Base-by-base conservation (phyloP, 1,140 invertebrate genomes). In the Rhizoglyphus robini region DNA sequence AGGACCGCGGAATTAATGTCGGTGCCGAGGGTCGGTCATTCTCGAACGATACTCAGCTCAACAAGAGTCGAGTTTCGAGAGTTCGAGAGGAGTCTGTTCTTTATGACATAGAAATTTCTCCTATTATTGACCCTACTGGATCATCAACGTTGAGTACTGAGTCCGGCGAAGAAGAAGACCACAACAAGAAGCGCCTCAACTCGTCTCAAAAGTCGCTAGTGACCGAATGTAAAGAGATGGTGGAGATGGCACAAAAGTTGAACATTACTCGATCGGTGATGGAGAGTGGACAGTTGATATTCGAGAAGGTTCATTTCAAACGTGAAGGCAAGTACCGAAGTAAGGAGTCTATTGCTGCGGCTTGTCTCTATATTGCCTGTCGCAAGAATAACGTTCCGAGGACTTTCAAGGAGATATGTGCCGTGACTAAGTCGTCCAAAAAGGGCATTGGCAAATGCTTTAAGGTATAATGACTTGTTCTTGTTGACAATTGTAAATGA, bases 381-480 rank as follows among this genome's bases (percentile, higher is more conserved):
- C 81, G 96, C 31, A 92, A 98, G 74, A 94, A 98, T 76, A 90
- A 91, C 11, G 96, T 98, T 0, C 94, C 95, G 0, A 83, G 96
- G 70, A 99, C 96, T 34, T 98, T 99, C 74, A 99, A 82, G 29
- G 68, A 70, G 36, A 70, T 67, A 11, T 60, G 63, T 46, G 63
- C 63, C 8, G 48, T 67, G 30, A 60, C 25, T n/a, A 64, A 70
- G 27, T 59, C 62, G 2, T 62, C 92, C 70, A 98, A 98, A 77
- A 96, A 97, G 74, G 96, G 99, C 79, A 99, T 99, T 70, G 96
- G 95, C 3, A 78, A 94, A 71, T 93, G 90, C 73, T 96, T 96
- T 72, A 95, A 95, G 73, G 72, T 95, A 41, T 96, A 96, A 71
- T 92, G 31, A 20, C 23, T 5, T 8, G 15, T 54, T 25, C 8